These are phyloP conservation scores for cattle (Bos taurus) DNA, from an alignment of 2,113 vertebrate genomes.

Conservation along the genomic window DNA sequence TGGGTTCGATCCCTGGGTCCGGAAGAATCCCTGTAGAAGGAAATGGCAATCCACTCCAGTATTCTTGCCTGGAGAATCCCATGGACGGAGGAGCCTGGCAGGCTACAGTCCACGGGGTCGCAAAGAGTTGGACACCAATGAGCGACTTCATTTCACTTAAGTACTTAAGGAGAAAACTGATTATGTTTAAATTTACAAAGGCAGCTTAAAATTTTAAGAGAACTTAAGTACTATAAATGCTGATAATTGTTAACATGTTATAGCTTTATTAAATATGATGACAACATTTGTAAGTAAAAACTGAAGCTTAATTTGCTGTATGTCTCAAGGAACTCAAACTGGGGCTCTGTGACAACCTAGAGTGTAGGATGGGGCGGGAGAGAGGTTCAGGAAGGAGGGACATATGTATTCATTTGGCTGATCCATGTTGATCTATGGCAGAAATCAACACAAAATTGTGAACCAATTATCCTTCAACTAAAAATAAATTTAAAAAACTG, in stretches of 20 bases:
- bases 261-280: neutral
- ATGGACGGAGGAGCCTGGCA: fast-evolving
- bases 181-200: neutral
- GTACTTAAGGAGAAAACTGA: neutral
- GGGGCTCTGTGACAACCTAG: neutral
- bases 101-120: too few species aligned
- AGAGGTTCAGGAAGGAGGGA: neutral
- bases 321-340: neutral
- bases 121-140: too few species aligned
- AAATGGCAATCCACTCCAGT: too few species aligned
- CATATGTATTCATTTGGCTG: neutral
- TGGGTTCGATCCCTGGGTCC: fast-evolving
- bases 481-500: neutral
- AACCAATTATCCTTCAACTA: neutral
- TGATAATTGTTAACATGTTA: neutral
- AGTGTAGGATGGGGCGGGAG: neutral
- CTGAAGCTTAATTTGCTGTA: neutral
- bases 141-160: neutral
- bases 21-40: too few species aligned
- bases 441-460: neutral
- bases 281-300: neutral
- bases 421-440: neutral
- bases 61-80: too few species aligned
- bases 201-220: neutral
- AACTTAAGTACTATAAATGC: neutral